Conservation (phyloP, 2,113 vertebrate species). For the Stegostoma tigrinum region DNA sequence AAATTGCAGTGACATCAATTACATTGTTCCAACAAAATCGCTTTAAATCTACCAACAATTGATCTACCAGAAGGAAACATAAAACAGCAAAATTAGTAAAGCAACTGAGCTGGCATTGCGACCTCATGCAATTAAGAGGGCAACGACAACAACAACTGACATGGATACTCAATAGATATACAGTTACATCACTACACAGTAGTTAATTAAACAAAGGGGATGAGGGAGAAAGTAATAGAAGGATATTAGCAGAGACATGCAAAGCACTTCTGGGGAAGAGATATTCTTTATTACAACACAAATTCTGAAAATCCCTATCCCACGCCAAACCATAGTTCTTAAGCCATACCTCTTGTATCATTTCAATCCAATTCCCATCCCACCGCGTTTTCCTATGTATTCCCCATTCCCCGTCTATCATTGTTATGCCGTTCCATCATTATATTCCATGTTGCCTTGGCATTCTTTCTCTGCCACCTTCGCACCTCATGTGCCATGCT, state of each 20-base stretch:
- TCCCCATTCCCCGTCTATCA: no score
- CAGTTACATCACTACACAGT: background rate
- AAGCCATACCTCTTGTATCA: background rate
- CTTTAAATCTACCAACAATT: background rate
- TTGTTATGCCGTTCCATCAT: no score
- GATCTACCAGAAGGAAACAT: background rate
- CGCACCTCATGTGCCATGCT: no score
- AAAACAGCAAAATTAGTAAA: background rate
- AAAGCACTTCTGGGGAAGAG: background rate
- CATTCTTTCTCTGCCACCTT: no score
- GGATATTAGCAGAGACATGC: background rate
- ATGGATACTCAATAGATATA: background rate
- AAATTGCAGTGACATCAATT: background rate
- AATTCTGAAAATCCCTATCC: background rate
- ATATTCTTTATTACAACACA: background rate
- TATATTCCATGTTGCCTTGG: no score
- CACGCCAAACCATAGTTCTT: background rate
- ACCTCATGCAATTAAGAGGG: background rate
- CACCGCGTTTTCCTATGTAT: no score
- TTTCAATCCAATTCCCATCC: background rate
- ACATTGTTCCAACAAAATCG: background rate
- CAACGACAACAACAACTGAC: background rate
- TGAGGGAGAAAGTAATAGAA: background rate
- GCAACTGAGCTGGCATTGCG: background rate
- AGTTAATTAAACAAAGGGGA: background rate